Conservation (phyloP, 2,113 vertebrate genomes). For the Halichoeres trimaculatus region DNA sequence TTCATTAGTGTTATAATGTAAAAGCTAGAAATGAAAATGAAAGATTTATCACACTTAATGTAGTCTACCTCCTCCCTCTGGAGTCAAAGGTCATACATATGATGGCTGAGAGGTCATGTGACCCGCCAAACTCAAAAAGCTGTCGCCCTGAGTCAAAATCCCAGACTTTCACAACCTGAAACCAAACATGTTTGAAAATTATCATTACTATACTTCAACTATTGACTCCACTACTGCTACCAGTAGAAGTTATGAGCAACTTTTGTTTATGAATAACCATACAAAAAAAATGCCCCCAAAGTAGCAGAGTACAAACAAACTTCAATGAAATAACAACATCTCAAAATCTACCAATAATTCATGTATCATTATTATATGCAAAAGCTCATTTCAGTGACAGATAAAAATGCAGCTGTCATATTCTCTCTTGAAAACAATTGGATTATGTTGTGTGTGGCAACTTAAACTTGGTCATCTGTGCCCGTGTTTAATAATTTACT, state of each 20-base stretch:
- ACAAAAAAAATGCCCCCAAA: no score
- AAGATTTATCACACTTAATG: not conserved
- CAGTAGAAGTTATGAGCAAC: no score
- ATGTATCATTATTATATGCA: no score
- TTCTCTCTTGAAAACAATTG: not conserved
- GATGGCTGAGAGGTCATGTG: constrained; percentile 70
- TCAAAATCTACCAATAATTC: no score
- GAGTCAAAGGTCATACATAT: constrained; percentile 84
- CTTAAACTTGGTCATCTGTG: constrained; percentile 1
- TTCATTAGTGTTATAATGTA: not conserved
- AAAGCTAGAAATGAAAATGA: not conserved
- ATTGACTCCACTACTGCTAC: not conserved
- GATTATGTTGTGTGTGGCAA: not conserved
- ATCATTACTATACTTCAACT: not conserved
- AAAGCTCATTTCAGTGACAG: no score
- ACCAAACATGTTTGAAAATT: not conserved
- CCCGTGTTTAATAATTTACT: constrained; percentile 62
- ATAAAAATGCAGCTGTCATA: no score
- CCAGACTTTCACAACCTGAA: constrained; percentile 84
- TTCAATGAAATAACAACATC: no score
- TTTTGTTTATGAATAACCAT: no score
- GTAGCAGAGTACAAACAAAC: no score
- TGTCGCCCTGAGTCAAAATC: constrained; percentile 82
- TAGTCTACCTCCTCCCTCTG: constrained; percentile 79
- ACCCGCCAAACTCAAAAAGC: constrained; percentile 81